phyloP scores from a whole-genome alignment of 2,888 invertebrate genomes.

The Cheilosia soror region DNA sequence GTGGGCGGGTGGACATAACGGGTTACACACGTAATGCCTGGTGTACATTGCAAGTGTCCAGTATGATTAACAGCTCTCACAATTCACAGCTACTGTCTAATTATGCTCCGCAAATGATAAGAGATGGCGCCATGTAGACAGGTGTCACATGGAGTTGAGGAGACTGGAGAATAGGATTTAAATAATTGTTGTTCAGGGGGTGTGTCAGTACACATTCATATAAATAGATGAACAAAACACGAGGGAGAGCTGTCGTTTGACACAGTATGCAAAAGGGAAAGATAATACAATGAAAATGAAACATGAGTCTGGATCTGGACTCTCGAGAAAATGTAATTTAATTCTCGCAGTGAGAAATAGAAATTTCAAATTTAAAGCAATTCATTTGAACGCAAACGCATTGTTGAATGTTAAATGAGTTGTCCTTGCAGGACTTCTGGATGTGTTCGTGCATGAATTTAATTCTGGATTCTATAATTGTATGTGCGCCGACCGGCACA shows the following conservation, averaged over 20 bases:
- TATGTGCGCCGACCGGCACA: constrained; percentile 1
- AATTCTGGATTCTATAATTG: constrained; percentile 21
- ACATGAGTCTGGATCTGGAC: constrained; percentile 11
- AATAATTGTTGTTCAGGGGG: constrained; percentile 15
- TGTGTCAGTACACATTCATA: neutral
- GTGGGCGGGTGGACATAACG: constrained; percentile 8
- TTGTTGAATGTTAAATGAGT: constrained; percentile 40
- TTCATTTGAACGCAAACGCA: constrained; percentile 48
- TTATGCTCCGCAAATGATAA: constrained; percentile 43
- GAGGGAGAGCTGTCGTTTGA: constrained; percentile 18
- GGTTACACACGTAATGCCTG: constrained; percentile 21
- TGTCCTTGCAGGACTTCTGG: constrained; percentile 22
- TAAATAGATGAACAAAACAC: constrained; percentile 2
- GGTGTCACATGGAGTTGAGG: constrained; percentile 22
- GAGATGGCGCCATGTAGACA: constrained; percentile 44
- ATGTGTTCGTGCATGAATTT: constrained; percentile 55
- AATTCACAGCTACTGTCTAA: constrained; percentile 54
- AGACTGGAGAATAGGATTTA: constrained; percentile 10
- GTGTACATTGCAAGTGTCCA: constrained; percentile 36
- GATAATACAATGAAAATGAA: neutral
- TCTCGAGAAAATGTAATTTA: constrained; percentile 11
- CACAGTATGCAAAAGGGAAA: neutral
- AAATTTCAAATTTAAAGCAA: constrained; percentile 36
- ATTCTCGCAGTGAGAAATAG: constrained; percentile 36
- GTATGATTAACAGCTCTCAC: constrained; percentile 52